Evolutionary conservation across 2,888 invertebrate genomes (phyloP), one percentile per base, ranked within the genome.

Genomic region (Thumatha senex): DNA sequence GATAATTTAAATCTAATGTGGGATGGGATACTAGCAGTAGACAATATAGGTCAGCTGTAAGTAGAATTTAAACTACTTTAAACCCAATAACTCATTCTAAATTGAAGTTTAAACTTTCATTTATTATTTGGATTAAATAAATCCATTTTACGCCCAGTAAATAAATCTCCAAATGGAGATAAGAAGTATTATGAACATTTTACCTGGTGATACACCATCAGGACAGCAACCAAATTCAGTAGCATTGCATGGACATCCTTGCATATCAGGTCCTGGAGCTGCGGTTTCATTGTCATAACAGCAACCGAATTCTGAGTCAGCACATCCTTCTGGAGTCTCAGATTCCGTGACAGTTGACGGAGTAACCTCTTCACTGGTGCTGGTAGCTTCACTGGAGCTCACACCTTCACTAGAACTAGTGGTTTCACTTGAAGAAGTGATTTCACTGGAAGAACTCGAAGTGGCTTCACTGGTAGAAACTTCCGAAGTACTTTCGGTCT

Each of bases 221-320:
- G 94, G 94, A 71, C 96, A 97, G 78, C 96, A 97, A 47, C 96
- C 95, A 70, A 92, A 95, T 67, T 93, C 90, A 33, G 93, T 92
- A 46, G 86, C 80, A 7, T 89, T 88, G 64, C 95, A 95, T 8
- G 93, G 92, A 57, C 94, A 95, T 31, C 95, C 96, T 54, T 93
- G 92, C 50, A 93, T 93, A 60, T 94, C 89, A 1, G 93, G 92
- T 8, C 96, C 96, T 39, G 87, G 80, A 2, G 95, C 94, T 39
- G 81, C 73, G 0, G 93, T 94, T 30, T 86, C 84, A 12, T 93
- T 93, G 80, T 96, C 96, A 7, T 93, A 93, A 72, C 97, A 97
- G 72, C 97, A 97, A 11, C 97, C 97, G 67, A 93, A 94, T 41
- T 93, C 82, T 0, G 93, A 86, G 38, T 77, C 82, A 0, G 77